These are phyloP conservation scores for Indri indri DNA, from an alignment of 2,113 vertebrate species.

Conservation along the genomic window DNA sequence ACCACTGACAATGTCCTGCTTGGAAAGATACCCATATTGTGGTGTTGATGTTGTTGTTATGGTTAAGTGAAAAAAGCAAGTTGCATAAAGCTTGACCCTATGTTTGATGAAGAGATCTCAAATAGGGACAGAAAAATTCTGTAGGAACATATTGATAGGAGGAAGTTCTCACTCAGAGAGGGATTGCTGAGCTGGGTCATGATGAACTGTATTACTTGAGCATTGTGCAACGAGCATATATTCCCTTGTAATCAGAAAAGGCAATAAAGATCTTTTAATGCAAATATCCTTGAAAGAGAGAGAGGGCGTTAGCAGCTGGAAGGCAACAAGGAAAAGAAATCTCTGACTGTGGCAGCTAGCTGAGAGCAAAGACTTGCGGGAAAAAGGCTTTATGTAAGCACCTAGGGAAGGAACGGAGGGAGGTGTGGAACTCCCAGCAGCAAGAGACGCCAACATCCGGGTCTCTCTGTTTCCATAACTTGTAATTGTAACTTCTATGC, in stretches of 20 bases:
- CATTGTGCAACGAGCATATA: no score
- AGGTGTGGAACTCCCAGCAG: background rate
- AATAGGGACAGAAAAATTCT: background rate
- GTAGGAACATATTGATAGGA: rapidly evolving
- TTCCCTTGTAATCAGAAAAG: background rate
- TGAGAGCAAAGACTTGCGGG: background rate
- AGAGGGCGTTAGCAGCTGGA: background rate
- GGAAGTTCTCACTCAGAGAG: background rate
- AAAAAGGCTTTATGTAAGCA: background rate
- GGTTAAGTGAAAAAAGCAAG: background rate
- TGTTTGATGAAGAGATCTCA: background rate
- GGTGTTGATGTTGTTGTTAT: background rate
- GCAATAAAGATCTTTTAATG: background rate
- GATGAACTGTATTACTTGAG: background rate
- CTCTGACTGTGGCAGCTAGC: background rate
- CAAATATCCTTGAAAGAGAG: background rate
- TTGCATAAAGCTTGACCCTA: background rate
- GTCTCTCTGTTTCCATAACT: background rate
- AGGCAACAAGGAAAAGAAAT: background rate
- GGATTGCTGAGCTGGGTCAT: rapidly evolving
- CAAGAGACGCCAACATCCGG: background rate
- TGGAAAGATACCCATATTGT: background rate
- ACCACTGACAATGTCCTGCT: background rate
- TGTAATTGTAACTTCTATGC: background rate
- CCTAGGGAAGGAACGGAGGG: rapidly evolving